Evolutionary conservation across 30 jellyfish, hydroid and myxozoan genomes (phyloP).

Genomic region (Aurelia aurita complex sp. Pacific): DNA sequence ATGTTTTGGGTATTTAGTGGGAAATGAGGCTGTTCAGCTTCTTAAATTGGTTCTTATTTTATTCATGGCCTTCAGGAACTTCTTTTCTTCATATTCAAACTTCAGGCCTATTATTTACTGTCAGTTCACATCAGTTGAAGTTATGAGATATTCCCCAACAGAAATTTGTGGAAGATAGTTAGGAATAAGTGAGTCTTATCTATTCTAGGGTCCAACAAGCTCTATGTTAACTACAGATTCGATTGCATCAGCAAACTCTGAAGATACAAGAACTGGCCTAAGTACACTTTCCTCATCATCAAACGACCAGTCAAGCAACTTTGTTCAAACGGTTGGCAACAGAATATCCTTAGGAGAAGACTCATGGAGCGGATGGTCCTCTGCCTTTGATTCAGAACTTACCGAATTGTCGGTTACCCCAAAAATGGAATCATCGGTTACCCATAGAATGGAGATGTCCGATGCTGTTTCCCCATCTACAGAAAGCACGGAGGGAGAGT

Average conservation of each 20-base stretch:
- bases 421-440: neutral
- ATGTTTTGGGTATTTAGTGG: too few relatives aligned
- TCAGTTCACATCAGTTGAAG: too few relatives aligned
- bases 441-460: conserved; percentile 15
- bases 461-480: conserved; percentile 5
- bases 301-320: conserved; percentile 6
- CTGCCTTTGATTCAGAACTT: conserved; percentile 73
- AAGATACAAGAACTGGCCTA: conserved; percentile 5
- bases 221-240: conserved; percentile 20
- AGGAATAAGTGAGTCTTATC: too few relatives aligned
- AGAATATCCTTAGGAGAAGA: conserved; percentile 65
- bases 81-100: too few relatives aligned
- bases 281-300: conserved; percentile 38
- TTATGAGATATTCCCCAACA: too few relatives aligned
- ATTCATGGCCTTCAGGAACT: too few relatives aligned
- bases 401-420: conserved; percentile 21
- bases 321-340: conserved; percentile 69
- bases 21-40: too few relatives aligned
- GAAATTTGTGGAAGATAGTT: too few relatives aligned
- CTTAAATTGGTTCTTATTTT: too few relatives aligned
- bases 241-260: conserved; percentile 22
- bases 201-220: conserved; percentile 7
- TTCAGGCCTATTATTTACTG: too few relatives aligned
- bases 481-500: neutral
- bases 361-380: conserved; percentile 98